These are phyloP conservation scores for Byasa hedistus DNA, from an alignment of 2,888 invertebrate species.

Conservation along the genomic window DNA sequence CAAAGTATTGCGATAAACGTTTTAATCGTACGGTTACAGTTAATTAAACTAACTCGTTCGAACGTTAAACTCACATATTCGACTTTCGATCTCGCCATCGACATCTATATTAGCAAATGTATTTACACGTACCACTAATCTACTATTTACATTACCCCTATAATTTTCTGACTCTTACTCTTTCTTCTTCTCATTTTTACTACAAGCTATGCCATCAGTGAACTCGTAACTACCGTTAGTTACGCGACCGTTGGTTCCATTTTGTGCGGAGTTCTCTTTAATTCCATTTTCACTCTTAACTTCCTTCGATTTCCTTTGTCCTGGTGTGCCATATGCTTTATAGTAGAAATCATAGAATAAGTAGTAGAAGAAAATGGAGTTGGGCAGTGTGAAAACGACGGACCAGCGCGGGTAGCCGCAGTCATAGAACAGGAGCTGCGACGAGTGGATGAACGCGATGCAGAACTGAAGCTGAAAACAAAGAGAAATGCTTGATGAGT, in stretches of 20 bases:
- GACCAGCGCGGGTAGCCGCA: constrained; percentile 94
- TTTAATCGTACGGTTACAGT: no score
- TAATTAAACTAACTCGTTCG: no score
- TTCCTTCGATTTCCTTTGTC: constrained; percentile 41
- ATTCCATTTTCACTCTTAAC: constrained; percentile 36
- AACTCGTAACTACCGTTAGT: constrained; percentile 29
- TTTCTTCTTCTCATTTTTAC: constrained; percentile 34
- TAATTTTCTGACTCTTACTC: constrained; percentile 30
- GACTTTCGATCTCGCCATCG: no score
- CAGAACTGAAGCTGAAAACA: constrained; percentile 91
- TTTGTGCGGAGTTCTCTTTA: constrained; percentile 38
- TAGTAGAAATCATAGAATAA: constrained; percentile 96
- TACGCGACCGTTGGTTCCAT: constrained; percentile 42
- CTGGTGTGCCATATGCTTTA: constrained; percentile 82
- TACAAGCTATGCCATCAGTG: constrained; percentile 27
- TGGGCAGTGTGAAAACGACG: constrained; percentile 90
- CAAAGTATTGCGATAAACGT: no score
- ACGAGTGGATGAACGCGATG: constrained; percentile 90
- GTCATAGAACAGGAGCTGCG: constrained; percentile 90
- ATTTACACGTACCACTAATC: constrained; percentile 29
- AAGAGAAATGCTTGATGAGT: no score
- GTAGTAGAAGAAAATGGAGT: constrained; percentile 95
- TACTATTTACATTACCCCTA: constrained; percentile 32
- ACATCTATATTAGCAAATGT: neutral
- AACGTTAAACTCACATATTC: no score